Base-by-base conservation (phyloP, 1,140 invertebrate species). In the Apocrypta bakeri region DNA sequence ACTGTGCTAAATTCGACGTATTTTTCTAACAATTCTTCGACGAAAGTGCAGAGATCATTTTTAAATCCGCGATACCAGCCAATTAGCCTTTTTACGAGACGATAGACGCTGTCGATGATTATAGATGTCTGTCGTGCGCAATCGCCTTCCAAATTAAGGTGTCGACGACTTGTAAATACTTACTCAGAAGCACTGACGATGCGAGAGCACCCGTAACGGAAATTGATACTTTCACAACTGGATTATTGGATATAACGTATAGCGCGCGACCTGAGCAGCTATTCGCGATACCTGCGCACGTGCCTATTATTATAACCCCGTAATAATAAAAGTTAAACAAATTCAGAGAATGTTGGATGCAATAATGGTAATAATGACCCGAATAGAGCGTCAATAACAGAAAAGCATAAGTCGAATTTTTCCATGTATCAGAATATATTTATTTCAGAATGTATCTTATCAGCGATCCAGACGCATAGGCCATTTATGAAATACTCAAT, bases 81-180 rank as follows among this genome's bases (percentile, higher is more conserved):
- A 80, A 80, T 80, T 80, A 72, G 21, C 14, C 29, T 61, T 37
- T 40, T 71, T 69, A 71, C 42, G 24, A 33, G 17, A 14, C 56
- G 66, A 79, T 79, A 56, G 12, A 25, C 8, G 31, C 17, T 61
- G 3, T 2, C 8, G 25, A 63, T 27, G 29, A 80, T 80, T 79
- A 40, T 11, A 31, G 31, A 81, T 74, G 61, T 63, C 61, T 73
- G 21, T 25, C 6, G 29, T 14, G 7, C 56, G 31, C 24, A 48
- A 80, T 37, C 68, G 40, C 31, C 25, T 40, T 48, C 31, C 56
- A 74, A 81, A 79, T 79, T 33, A 42, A 81, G 61, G 69, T 81
- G 61, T 74, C 29, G 48, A 63, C 71, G 24, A 63, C 33, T 72
- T 73, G 73, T 73, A 72, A 80, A 80, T 73, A 80, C 48, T 56